Evolutionary conservation across 35 echinoderm and acorn worm genomes (phyloP).

Genomic region (Strongylocentrotus purpuratus): DNA sequence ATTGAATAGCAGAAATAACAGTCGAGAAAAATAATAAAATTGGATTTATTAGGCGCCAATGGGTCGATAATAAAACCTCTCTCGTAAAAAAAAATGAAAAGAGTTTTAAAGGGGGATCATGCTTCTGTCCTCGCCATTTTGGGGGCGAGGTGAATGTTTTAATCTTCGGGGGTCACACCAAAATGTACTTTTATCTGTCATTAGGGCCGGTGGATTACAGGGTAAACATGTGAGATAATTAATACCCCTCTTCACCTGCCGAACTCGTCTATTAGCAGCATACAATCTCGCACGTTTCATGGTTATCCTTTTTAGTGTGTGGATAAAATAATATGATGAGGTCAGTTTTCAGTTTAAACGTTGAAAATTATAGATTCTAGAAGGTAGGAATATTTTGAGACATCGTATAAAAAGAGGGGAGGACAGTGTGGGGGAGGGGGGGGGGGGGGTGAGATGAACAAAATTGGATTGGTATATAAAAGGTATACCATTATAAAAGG

Average conservation of each 20-base stretch:
- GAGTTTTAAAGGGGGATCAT: neutral
- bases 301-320: too few species aligned
- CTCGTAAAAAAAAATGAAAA: neutral
- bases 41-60: conserved; percentile 38
- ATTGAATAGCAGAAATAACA: neutral
- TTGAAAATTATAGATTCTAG: too few species aligned
- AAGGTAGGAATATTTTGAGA: too few species aligned
- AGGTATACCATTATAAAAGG: too few species aligned
- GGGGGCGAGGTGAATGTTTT: conserved; percentile 7
- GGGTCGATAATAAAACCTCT: conserved; percentile 28
- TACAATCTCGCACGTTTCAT: neutral
- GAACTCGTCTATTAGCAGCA: neutral
- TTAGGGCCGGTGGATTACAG: neutral
- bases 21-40: neutral
- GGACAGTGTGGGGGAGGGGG: too few species aligned
- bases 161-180: neutral
- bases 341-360: too few species aligned
- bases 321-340: too few species aligned
- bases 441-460: too few species aligned
- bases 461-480: too few species aligned
- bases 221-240: neutral
- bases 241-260: neutral
- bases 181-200: neutral
- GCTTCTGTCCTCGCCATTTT: neutral
- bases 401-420: too few species aligned